A percentile compares a stretch with the other conserved stretches of the same genome.
phyloP scores from a whole-genome alignment of 2,113 vertebrate species.

The Cacatua alba region DNA sequence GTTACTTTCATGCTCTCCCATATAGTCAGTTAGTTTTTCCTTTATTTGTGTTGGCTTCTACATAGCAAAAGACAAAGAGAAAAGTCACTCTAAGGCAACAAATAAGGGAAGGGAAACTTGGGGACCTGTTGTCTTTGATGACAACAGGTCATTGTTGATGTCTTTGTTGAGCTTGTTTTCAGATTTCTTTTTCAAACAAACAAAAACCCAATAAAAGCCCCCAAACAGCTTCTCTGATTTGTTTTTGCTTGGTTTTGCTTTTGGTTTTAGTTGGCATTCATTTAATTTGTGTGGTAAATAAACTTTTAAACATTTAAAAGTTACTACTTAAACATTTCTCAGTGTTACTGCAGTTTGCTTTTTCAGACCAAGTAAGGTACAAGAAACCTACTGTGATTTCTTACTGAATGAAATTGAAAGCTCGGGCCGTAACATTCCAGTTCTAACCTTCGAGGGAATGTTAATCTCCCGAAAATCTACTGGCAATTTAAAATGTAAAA shows the following conservation, averaged over 20 bases:
- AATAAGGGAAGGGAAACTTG: neutral
- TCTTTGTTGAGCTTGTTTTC: neutral
- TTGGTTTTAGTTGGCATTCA: neutral
- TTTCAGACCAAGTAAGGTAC: neutral
- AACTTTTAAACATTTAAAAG: neutral
- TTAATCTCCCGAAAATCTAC: slow-evolving; percentile 52
- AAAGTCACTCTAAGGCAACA: slow-evolving; percentile 5
- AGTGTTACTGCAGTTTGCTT: neutral
- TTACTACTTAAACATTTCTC: neutral
- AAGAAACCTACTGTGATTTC: neutral
- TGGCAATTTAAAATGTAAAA: slow-evolving; percentile 30
- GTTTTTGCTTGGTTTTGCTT: neutral
- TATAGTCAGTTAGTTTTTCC: neutral
- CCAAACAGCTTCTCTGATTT: neutral
- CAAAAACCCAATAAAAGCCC: neutral
- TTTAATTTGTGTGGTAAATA: neutral
- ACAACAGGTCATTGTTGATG: no score
- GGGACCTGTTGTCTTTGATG: neutral
- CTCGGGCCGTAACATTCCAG: neutral
- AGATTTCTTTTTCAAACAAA: neutral
- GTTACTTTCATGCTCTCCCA: neutral
- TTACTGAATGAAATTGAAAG: neutral
- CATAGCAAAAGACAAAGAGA: neutral
- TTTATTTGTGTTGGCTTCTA: slow-evolving; percentile 14
- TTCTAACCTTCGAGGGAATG: slow-evolving; percentile 36